phyloP scores from a whole-genome alignment of 1,140 invertebrate genomes.

The Xylocopa sonorina region DNA sequence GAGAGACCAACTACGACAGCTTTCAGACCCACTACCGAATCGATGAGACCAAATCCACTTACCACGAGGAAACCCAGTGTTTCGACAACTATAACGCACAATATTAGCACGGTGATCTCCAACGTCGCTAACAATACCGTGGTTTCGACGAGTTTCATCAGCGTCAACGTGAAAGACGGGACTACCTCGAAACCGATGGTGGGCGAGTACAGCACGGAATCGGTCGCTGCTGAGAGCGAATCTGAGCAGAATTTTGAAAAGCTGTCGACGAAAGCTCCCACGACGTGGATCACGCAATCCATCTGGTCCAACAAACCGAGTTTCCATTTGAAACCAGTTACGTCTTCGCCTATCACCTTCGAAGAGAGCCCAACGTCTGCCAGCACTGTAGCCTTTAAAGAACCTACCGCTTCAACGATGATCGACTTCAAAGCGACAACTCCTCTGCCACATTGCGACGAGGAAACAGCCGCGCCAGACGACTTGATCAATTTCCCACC shows the following conservation, averaged over 20 bases:
- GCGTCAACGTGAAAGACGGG: constrained; percentile 77
- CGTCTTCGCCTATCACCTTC: constrained; percentile 47
- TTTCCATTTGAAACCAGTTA: constrained; percentile 72
- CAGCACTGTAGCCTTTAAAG: constrained; percentile 65
- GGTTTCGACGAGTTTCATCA: constrained; percentile 78
- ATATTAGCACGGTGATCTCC: constrained; percentile 79
- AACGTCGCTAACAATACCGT: constrained; percentile 70
- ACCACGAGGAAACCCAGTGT: constrained; percentile 74
- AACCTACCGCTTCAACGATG: constrained; percentile 21
- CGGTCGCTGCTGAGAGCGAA: background rate
- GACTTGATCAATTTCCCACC: constrained; percentile 91
- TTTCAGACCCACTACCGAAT: constrained; percentile 71
- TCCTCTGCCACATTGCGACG: constrained; percentile 64
- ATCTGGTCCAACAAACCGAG: constrained; percentile 74
- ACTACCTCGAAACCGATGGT: constrained; percentile 64
- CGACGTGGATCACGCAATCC: constrained; percentile 74
- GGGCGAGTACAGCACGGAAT: constrained; percentile 36
- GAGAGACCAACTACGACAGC: constrained; percentile 68
- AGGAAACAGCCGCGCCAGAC: constrained; percentile 84
- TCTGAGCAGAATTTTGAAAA: constrained; percentile 13
- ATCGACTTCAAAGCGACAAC: constrained; percentile 56
- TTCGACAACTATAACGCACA: constrained; percentile 78
- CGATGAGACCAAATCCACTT: constrained; percentile 58
- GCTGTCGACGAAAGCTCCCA: constrained; percentile 58
- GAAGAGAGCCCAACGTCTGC: constrained; percentile 49